Conservation (phyloP, 2,113 vertebrate genomes). For the Cyanoliseus patagonus region DNA sequence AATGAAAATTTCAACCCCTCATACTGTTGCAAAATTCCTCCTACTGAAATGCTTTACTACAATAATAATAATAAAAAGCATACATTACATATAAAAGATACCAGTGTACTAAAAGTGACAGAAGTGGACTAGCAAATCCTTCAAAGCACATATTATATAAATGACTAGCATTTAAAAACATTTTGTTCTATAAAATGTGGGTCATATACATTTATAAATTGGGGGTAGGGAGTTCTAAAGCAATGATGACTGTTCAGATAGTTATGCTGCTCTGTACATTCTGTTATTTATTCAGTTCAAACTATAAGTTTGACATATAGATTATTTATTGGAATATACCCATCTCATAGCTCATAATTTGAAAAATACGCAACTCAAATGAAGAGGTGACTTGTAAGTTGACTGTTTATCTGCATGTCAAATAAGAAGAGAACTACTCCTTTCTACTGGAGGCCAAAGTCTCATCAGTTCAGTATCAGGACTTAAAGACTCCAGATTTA, state of each 20-base stretch:
- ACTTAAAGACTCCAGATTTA: slow-evolving; percentile 64
- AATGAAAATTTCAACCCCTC: slow-evolving; percentile 82
- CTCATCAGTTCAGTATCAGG: slow-evolving; percentile 45
- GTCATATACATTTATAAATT: slow-evolving; percentile 82
- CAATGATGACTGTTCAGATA: slow-evolving; percentile 76
- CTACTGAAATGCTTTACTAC: slow-evolving; percentile 91
- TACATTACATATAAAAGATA: slow-evolving; percentile 94
- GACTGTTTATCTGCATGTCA: slow-evolving; percentile 66
- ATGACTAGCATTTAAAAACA: slow-evolving; percentile 86
- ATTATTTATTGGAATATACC: slow-evolving; percentile 72
- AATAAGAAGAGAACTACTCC: slow-evolving; percentile 68
- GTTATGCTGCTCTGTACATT: slow-evolving; percentile 77
- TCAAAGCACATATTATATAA: slow-evolving; percentile 84
- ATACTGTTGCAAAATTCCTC: slow-evolving; percentile 86
- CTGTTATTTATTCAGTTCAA: slow-evolving; percentile 73
- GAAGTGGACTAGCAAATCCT: slow-evolving; percentile 84
- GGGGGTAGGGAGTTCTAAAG: slow-evolving; percentile 71
- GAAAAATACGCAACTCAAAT: slow-evolving; percentile 72
- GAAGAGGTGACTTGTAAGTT: slow-evolving; percentile 68
- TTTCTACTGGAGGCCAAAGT: slow-evolving; percentile 67
- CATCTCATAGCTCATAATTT: slow-evolving; percentile 69
- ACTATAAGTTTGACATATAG: slow-evolving; percentile 72
- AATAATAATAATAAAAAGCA: slow-evolving; percentile 88
- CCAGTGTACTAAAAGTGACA: slow-evolving; percentile 88
- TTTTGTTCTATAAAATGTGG: slow-evolving; percentile 82